phyloP scores from a whole-genome alignment of 1,140 invertebrate genomes.

The Listronotus bonariensis region DNA sequence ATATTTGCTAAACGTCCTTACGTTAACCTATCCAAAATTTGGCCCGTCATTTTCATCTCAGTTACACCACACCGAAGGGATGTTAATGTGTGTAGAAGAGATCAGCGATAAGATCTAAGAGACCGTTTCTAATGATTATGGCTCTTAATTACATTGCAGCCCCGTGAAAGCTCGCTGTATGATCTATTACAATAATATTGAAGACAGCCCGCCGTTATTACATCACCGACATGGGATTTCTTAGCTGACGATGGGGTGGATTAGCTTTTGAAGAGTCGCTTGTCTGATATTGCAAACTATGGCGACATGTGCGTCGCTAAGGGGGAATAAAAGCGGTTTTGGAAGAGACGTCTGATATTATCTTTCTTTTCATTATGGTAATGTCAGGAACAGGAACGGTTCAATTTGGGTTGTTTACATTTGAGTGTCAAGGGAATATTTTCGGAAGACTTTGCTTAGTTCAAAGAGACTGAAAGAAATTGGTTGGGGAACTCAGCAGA shows the following conservation, averaged over 20 bases:
- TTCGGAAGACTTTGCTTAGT: too few species aligned
- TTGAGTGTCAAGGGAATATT: too few species aligned
- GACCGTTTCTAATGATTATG: not conserved
- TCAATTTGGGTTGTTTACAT: not conserved
- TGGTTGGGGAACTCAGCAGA: too few species aligned
- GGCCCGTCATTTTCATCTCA: too few species aligned
- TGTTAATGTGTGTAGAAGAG: constrained; percentile 21
- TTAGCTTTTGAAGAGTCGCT: constrained; percentile 7
- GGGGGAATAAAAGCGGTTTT: not conserved
- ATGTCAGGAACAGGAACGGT: constrained; percentile 4
- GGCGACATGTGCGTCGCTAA: constrained; percentile 6
- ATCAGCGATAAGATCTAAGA: constrained; percentile 16
- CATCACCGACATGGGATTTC: not conserved
- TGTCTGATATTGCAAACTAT: constrained; percentile 3
- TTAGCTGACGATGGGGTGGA: constrained; percentile 5
- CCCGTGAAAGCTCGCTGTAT: not conserved
- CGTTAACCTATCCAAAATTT: too few species aligned
- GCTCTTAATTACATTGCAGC: constrained; percentile 5
- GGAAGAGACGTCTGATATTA: constrained; percentile 1
- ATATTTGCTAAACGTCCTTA: too few species aligned
- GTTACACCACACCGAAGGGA: not conserved
- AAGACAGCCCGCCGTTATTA: constrained; percentile 8
- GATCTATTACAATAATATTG: constrained; percentile 13
- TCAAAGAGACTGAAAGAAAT: too few species aligned
- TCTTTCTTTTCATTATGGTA: constrained; percentile 8